Percentiles rank a stretch among this genome's conserved stretches.
These are phyloP conservation scores for Cactoblastis cactorum DNA, from an alignment of 2,888 invertebrate genomes.

Conservation along the genomic window DNA sequence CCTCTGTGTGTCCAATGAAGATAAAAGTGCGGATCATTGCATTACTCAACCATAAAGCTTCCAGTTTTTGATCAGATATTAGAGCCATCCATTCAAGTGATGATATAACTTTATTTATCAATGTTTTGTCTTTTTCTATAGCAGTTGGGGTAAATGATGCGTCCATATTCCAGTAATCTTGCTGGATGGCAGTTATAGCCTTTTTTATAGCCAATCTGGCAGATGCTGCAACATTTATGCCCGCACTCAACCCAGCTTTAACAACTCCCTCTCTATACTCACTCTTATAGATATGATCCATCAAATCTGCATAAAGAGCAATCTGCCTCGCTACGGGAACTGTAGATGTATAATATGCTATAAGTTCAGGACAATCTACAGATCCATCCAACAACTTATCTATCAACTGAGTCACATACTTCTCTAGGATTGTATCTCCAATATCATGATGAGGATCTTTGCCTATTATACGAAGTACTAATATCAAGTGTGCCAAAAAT, in stretches of 20 bases:
- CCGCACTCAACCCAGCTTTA: conserved; percentile 84
- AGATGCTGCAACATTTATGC: conserved; percentile 90
- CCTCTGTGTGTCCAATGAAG: conserved; percentile 88
- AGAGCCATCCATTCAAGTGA: conserved; percentile 93
- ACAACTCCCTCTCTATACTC: conserved; percentile 84
- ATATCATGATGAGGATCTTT: conserved; percentile 83
- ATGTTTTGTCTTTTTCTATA: conserved; percentile 68
- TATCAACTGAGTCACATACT: conserved; percentile 85
- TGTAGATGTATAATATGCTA: conserved; percentile 92
- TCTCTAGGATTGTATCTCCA: conserved; percentile 87
- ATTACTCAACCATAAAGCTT: conserved; percentile 93
- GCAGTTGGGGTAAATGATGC: conserved; percentile 84
- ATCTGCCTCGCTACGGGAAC: conserved; percentile 80
- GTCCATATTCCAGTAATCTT: conserved; percentile 70
- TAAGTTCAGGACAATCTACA: conserved; percentile 85
- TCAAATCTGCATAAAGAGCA: conserved; percentile 82
- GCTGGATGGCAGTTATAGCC: conserved; percentile 70
- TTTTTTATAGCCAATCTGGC: conserved; percentile 92
- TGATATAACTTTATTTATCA: conserved; percentile 61
- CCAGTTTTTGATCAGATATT: conserved; percentile 86
- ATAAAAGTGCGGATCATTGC: conserved; percentile 92
- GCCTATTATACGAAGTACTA: conserved; percentile 90
- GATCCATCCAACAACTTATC: conserved; percentile 64
- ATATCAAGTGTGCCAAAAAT: conserved; percentile 90
- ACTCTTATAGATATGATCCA: conserved; percentile 82